phyloP scores from a whole-genome alignment of 2,113 vertebrate genomes.

The Machaerirhynchus nigripectus region DNA sequence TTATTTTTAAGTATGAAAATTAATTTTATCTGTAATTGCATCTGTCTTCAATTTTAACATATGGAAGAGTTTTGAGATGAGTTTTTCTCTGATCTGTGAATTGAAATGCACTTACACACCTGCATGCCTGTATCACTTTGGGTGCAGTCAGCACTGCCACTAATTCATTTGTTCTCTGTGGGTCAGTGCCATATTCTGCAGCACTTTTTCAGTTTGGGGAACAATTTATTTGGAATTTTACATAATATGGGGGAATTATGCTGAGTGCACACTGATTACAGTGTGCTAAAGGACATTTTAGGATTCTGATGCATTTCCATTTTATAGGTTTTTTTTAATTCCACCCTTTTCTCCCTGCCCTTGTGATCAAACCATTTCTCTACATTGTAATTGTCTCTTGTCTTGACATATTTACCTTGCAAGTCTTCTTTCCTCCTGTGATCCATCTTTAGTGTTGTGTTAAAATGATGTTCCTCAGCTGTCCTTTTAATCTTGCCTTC shows the following conservation, averaged over 20 bases:
- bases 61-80: neutral
- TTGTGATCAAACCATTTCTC: neutral
- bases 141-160: neutral
- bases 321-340: neutral
- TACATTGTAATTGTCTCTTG: neutral
- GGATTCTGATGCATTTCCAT: neutral
- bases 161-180: neutral
- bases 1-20: neutral
- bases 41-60: neutral
- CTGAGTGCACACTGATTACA: neutral
- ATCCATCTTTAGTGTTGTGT: neutral
- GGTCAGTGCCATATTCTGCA: neutral
- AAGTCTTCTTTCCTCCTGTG: neutral
- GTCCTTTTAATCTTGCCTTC: neutral
- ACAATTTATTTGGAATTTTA: neutral
- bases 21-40: neutral
- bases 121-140: neutral
- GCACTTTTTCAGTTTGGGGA: neutral
- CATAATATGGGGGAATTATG: neutral
- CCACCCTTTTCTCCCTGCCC: neutral
- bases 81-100: neutral
- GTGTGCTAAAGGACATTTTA: neutral
- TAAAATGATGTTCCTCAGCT: neutral
- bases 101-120: fast-evolving
- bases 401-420: neutral